Conservation (phyloP, 2,113 vertebrate species). For the Chiloscyllium plagiosum region DNA sequence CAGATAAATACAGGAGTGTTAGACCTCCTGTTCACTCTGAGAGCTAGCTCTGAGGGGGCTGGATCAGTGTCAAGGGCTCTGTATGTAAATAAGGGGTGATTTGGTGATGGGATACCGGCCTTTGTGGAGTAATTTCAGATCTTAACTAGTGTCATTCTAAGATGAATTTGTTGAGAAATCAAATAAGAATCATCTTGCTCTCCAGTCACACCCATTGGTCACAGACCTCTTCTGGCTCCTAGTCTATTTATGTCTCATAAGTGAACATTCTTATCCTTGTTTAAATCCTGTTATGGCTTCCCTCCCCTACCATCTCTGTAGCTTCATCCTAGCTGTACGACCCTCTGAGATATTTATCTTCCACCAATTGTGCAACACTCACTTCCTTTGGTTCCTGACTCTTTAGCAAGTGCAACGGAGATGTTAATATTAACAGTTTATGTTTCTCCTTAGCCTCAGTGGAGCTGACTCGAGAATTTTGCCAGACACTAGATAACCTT, state of each 20-base stretch:
- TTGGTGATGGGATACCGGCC: too few relatives aligned
- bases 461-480: slow-evolving; percentile 81
- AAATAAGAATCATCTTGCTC: background rate
- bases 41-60: too few relatives aligned
- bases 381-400: background rate
- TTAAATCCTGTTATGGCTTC: background rate
- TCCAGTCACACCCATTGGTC: background rate
- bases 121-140: too few relatives aligned
- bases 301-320: background rate
- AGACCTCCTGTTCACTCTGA: too few relatives aligned
- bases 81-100: too few relatives aligned
- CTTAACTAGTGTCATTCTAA: too few relatives aligned
- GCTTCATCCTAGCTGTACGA: background rate
- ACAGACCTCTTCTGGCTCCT: background rate
- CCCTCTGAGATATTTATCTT: background rate
- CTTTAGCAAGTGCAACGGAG: background rate
- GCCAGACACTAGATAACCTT: slow-evolving; percentile 81
- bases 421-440: background rate
- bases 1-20: too few relatives aligned
- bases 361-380: background rate
- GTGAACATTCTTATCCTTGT: background rate
- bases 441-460: slow-evolving; percentile 60
- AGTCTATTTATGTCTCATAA: background rate
- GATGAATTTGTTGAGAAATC: background rate
- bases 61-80: too few relatives aligned